phyloP scores from a whole-genome alignment of 2,113 vertebrate genomes.

The Chionomys nivalis region DNA sequence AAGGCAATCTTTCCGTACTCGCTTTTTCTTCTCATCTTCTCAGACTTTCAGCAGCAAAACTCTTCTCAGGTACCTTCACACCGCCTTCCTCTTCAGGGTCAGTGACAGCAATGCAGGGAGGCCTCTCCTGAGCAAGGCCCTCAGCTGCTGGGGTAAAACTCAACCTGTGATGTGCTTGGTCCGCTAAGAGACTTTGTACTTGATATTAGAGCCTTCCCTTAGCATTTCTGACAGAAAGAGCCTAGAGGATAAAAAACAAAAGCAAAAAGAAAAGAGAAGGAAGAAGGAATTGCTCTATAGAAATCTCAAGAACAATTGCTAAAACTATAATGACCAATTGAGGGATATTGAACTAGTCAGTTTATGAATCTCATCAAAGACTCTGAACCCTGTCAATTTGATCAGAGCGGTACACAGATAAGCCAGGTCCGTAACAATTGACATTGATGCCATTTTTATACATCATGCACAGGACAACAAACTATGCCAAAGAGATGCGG shows the following conservation, averaged over 20 bases:
- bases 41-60: neutral
- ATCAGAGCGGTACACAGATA: constrained; percentile 58
- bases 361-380: constrained; percentile 60
- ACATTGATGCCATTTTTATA: neutral
- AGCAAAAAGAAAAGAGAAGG: neutral
- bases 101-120: neutral
- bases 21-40: neutral
- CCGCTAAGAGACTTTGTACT: neutral
- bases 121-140: neutral
- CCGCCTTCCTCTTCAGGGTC: neutral
- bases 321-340: constrained; percentile 57
- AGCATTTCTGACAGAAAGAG: neutral
- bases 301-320: constrained; percentile 42
- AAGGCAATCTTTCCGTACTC: neutral
- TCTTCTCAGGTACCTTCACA: neutral
- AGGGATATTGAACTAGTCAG: constrained; percentile 50
- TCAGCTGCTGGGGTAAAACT: neutral
- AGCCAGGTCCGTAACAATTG: constrained; percentile 59
- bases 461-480: constrained; percentile 44
- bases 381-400: constrained; percentile 51
- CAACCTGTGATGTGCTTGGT: neutral
- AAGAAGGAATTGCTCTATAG: neutral
- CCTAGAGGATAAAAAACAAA: neutral
- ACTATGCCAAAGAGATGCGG: constrained; percentile 42
- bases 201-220: neutral